Base-by-base conservation (phyloP, 1,140 invertebrate species). In the Atta texana region DNA sequence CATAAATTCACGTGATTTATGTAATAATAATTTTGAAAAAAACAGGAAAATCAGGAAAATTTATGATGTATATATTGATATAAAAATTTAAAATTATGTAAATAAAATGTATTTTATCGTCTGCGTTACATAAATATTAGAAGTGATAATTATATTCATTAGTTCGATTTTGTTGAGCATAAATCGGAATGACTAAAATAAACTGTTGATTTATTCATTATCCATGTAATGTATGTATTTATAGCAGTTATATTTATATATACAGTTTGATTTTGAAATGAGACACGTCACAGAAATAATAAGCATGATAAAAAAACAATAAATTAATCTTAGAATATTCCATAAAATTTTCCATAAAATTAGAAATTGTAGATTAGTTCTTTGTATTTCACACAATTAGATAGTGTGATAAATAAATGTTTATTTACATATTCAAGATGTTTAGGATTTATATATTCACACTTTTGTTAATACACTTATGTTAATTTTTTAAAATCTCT, bases 21-120 rank as follows among this genome's bases (percentile, higher is more conserved):
- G 18, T 76, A 85, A 85, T 76, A 85, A 85, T 10, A 24, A 64
- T 34, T 64, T 44, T 14, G 34, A 18, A 0, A 51, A n/a, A 21
- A 82, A 4, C 0, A 49, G 39, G 12, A 12, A 61, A 34, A 51
- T 24, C 24, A 24, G 24, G 24, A 0, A 61, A 61, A 63, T 0
- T 1, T 55, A 16, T 31, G 31, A 31, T 31, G 6, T 31, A 6
- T 31, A 24, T 0, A 24, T 24, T 24, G 24, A 24, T 24, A 24
- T 24, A 21, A 18, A 21, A 49, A 24, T 28, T 34, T 53, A 64
- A 76, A 39, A 64, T 49, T 4, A 61, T 61, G 21, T 57, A 84
- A 84, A 8, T 63, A 3, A 55, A 74, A 74, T 34, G 18, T 28
- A 0, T 44, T 14, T 85, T 63, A 85, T 76, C 39, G 0, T 39